Conservation (phyloP, 2,113 vertebrate species). For the Coryphaenoides rupestris region DNA sequence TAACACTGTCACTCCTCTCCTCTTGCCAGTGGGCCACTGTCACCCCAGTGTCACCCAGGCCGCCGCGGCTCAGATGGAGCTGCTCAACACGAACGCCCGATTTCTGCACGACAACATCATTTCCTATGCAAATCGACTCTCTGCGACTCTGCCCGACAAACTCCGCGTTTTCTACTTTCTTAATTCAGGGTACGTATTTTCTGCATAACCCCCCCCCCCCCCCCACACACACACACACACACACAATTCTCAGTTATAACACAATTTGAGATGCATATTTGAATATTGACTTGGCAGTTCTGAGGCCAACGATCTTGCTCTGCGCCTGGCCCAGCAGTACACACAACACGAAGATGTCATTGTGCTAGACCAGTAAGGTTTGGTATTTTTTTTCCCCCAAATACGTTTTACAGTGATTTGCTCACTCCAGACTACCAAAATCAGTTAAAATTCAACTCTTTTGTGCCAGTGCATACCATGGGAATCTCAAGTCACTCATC, state of each 20-base stretch:
- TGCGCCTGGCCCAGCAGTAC: constrained; percentile 85
- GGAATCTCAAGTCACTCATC: constrained; percentile 90
- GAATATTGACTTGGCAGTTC: constrained; percentile 69
- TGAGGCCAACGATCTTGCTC: constrained; percentile 91
- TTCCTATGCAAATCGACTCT: constrained; percentile 81
- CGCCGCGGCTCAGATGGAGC: constrained; percentile 83
- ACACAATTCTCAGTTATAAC: no score
- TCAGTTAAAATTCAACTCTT: constrained; percentile 27
- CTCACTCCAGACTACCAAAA: neutral
- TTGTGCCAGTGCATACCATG: constrained; percentile 85
- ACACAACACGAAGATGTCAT: constrained; percentile 84
- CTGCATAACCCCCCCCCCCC: neutral
- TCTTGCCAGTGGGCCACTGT: constrained; percentile 86
- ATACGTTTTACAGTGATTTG: neutral
- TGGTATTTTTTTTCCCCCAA: neutral
- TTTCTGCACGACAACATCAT: constrained; percentile 91
- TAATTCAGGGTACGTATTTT: constrained; percentile 86
- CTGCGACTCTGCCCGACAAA: constrained; percentile 80
- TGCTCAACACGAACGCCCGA: constrained; percentile 86
- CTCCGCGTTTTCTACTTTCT: constrained; percentile 89
- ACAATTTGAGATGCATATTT: neutral
- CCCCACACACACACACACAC: no score
- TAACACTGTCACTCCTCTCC: neutral
- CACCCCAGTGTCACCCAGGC: constrained; percentile 85
- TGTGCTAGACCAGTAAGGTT: constrained; percentile 90